Percentiles rank a stretch among this genome's conserved stretches.
Conservation (phyloP, 2,113 vertebrate species). For the Toxostoma redivivum region DNA sequence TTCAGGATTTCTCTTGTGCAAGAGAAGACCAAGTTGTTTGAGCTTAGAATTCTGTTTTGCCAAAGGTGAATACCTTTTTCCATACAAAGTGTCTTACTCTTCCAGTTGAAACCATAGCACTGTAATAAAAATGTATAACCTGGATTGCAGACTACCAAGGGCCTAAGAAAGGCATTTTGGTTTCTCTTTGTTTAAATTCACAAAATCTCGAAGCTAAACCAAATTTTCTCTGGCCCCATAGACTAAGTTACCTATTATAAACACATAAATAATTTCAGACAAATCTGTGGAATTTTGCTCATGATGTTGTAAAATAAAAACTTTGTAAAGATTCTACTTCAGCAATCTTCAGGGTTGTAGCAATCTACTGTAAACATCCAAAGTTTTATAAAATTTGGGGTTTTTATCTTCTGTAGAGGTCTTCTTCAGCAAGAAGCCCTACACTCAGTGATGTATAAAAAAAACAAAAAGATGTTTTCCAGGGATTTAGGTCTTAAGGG, state of each 20-base stretch:
- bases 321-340: neutral
- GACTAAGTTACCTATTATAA: neutral
- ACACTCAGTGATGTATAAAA: neutral
- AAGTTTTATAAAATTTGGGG: neutral
- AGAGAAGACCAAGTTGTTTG: neutral
- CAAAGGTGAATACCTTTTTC: neutral
- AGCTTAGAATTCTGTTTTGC: neutral
- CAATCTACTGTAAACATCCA: neutral
- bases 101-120: neutral
- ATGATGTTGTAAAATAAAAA: neutral
- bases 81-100: neutral
- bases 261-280: neutral
- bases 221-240: neutral
- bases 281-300: neutral
- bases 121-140: neutral
- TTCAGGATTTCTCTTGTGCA: neutral
- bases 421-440: neutral
- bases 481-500: neutral
- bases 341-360: neutral
- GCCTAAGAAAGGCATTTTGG: neutral
- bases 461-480: accelerated
- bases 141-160: neutral
- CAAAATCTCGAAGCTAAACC: neutral
- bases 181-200: neutral
- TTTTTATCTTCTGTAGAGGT: neutral